Percentiles rank a stretch among this genome's conserved stretches.
phyloP scores from a whole-genome alignment of 2,797 vertebrate genomes.

The Melanotaenia boesemani region DNA sequence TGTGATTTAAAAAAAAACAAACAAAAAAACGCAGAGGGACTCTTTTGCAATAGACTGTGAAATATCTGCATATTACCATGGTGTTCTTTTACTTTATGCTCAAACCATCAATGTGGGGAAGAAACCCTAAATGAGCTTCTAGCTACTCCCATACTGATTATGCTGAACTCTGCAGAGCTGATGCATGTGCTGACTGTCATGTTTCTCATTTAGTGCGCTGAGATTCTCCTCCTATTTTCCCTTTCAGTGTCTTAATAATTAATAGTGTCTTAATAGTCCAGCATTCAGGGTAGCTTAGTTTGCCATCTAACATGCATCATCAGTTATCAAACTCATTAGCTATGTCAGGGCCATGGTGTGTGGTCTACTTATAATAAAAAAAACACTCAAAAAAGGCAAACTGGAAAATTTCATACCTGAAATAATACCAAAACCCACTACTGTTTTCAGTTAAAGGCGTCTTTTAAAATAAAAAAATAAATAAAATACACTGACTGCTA shows the following conservation, averaged over 20 bases:
- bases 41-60: neutral
- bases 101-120: neutral
- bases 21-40: neutral
- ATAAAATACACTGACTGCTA: constrained; percentile 26
- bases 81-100: neutral
- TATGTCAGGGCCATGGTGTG: neutral
- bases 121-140: neutral
- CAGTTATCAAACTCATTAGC: constrained; percentile 6
- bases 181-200: neutral
- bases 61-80: neutral
- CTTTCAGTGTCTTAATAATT: neutral
- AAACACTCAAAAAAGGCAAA: neutral
- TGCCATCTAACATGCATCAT: neutral
- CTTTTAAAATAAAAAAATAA: neutral
- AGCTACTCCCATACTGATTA: neutral
- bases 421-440: neutral
- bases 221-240: neutral
- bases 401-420: neutral
- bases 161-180: neutral
- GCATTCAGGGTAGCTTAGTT: constrained; percentile 1
- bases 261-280: neutral
- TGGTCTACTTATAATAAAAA: constrained; percentile 17
- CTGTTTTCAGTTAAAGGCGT: neutral
- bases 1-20: neutral
- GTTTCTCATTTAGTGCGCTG: neutral